These are phyloP conservation scores for Sebastes jordani DNA, from an alignment of 2,797 vertebrate species.

Conservation along the genomic window DNA sequence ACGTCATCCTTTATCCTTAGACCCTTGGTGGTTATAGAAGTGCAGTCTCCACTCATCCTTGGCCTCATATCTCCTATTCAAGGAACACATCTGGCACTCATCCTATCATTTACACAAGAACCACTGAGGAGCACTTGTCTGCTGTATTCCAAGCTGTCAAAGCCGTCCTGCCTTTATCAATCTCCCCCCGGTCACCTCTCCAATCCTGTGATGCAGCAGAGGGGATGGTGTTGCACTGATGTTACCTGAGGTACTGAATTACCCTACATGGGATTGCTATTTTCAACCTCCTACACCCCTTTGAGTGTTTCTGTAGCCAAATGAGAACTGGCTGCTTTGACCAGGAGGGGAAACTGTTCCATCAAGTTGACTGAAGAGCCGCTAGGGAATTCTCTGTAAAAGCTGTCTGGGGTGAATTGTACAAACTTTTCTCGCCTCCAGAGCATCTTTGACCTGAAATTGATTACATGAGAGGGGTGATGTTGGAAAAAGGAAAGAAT, in stretches of 20 bases:
- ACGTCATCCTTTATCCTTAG: background rate
- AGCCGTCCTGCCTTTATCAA: background rate
- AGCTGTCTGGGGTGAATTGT: background rate
- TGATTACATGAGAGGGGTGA: background rate
- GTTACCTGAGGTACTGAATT: constrained; percentile 24
- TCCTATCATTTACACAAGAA: constrained; percentile 15
- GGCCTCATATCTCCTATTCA: background rate
- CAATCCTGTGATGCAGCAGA: background rate
- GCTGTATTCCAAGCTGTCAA: constrained; percentile 2
- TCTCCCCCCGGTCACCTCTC: background rate
- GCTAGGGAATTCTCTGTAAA: constrained; percentile 33
- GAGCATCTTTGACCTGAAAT: constrained; percentile 31
- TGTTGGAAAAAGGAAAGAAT: background rate
- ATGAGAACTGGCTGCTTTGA: constrained; percentile 26
- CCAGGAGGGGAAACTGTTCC: constrained; percentile 23
- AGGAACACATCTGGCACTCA: background rate
- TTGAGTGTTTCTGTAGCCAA: constrained; percentile 5
- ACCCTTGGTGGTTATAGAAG: background rate
- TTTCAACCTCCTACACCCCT: constrained; percentile 9
- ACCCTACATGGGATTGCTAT: constrained; percentile 28
- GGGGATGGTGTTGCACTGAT: constrained; percentile 3
- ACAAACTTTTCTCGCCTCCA: background rate
- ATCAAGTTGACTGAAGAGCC: constrained; percentile 31
- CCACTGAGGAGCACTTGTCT: constrained; percentile 5
- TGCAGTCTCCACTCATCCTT: background rate